These are phyloP conservation scores for Sprattus sprattus DNA, from an alignment of 2,113 vertebrate genomes.

Conservation along the genomic window DNA sequence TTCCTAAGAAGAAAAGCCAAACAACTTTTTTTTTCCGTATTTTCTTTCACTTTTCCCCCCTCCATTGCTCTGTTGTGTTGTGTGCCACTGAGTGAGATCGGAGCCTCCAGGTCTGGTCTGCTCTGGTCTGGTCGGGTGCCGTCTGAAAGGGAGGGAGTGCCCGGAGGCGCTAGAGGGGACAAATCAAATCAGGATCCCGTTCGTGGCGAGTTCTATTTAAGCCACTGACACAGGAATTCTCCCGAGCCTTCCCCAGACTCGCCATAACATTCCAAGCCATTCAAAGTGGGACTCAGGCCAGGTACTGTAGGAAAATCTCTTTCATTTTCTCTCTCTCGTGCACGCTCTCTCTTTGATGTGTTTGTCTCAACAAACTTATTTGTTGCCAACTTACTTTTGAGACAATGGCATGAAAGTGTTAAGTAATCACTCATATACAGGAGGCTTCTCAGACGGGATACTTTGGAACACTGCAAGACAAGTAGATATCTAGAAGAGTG, in stretches of 20 bases:
- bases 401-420: neutral
- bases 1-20: slow-evolving; percentile 70
- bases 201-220: slow-evolving; percentile 47
- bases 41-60: slow-evolving; percentile 37
- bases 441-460: neutral
- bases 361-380: neutral
- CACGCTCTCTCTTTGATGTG: slow-evolving; percentile 7
- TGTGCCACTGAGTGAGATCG: slow-evolving; percentile 47
- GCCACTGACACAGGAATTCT: slow-evolving; percentile 45
- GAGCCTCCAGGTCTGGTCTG: slow-evolving; percentile 39
- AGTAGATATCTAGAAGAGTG: neutral
- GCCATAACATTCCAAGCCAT: slow-evolving; percentile 56
- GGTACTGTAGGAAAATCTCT: slow-evolving; percentile 59
- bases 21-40: slow-evolving; percentile 55
- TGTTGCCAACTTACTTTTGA: neutral
- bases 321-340: slow-evolving; percentile 18
- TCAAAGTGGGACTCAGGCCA: slow-evolving; percentile 55
- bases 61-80: slow-evolving; percentile 35
- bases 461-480: neutral
- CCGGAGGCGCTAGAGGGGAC: slow-evolving; percentile 47
- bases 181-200: slow-evolving; percentile 48
- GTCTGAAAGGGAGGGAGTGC: slow-evolving; percentile 36
- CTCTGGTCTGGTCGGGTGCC: slow-evolving; percentile 45
- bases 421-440: neutral
- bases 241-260: slow-evolving; percentile 55